phyloP scores from a whole-genome alignment of 2,888 invertebrate species.

The Tineola bisselliella region DNA sequence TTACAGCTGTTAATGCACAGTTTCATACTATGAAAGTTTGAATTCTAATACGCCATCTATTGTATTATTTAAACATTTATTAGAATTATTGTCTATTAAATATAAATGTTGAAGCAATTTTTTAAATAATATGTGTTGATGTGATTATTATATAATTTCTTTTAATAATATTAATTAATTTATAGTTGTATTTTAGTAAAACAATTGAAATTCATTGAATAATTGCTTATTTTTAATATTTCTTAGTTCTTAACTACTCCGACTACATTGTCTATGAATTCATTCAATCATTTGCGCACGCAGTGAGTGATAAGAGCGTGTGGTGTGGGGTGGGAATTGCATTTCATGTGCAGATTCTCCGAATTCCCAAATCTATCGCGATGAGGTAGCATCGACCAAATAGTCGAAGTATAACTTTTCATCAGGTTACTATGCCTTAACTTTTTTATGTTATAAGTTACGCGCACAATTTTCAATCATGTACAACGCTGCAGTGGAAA shows the following conservation, averaged over 20 bases:
- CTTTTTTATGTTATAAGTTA: slow-evolving; percentile 39
- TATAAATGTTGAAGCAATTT: too few species aligned
- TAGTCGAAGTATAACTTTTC: slow-evolving; percentile 19
- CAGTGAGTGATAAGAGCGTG: slow-evolving; percentile 20
- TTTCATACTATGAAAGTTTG: too few species aligned
- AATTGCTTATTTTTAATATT: too few species aligned
- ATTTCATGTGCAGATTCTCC: slow-evolving; percentile 19
- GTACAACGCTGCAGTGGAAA: slow-evolving; percentile 51
- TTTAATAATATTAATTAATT: too few species aligned
- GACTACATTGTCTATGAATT: slow-evolving; percentile 21
- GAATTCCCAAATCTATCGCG: slow-evolving; percentile 30
- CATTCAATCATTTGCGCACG: slow-evolving; percentile 20
- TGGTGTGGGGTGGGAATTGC: slow-evolving; percentile 36
- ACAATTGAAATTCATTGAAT: too few species aligned
- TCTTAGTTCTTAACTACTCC: too few species aligned
- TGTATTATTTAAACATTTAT: slow-evolving; percentile 13
- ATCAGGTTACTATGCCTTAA: slow-evolving; percentile 53
- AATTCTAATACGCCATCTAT: slow-evolving; percentile 20
- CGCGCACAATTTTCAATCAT: slow-evolving; percentile 55
- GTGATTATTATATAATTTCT: too few species aligned
- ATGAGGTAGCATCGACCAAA: slow-evolving; percentile 53
- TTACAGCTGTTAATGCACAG: slow-evolving; percentile 12
- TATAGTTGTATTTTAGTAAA: too few species aligned
- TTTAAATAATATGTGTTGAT: too few species aligned
- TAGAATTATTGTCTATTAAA: slow-evolving; percentile 22